phyloP scores from a whole-genome alignment of 2,797 vertebrate species.

The Rhinogobio ventralis region DNA sequence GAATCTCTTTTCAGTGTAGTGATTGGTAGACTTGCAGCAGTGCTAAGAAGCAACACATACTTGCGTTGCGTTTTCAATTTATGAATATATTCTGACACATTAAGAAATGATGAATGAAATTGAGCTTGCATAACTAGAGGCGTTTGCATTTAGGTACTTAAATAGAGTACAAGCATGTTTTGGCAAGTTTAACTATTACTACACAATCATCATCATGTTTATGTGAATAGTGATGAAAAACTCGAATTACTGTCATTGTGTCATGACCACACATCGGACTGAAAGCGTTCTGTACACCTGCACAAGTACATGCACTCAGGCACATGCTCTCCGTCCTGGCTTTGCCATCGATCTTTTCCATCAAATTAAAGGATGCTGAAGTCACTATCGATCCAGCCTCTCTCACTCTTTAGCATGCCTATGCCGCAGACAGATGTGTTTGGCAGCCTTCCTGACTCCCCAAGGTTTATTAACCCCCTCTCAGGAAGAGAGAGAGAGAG shows the following conservation, averaged over 20 bases:
- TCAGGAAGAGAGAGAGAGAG: neutral
- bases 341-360: conserved; percentile 73
- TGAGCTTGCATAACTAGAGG: neutral
- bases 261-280: neutral
- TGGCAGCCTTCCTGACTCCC: conserved; percentile 68
- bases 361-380: conserved; percentile 79
- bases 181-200: neutral
- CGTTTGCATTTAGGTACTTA: neutral
- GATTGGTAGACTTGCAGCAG: neutral
- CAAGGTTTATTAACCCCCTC: conserved; percentile 63
- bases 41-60: neutral
- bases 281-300: neutral
- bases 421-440: conserved; percentile 45
- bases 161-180: neutral
- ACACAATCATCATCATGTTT: neutral
- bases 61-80: neutral
- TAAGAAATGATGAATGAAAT: neutral
- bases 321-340: conserved; percentile 60
- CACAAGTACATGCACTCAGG: conserved; percentile 6
- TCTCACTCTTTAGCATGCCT: conserved; percentile 60
- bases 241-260: neutral
- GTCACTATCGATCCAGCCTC: conserved; percentile 74
- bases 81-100: neutral
- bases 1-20: neutral
- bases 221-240: neutral